Evolutionary conservation across 2,888 invertebrate genomes (phyloP).

Genomic region (Cyaniris semiargus): DNA sequence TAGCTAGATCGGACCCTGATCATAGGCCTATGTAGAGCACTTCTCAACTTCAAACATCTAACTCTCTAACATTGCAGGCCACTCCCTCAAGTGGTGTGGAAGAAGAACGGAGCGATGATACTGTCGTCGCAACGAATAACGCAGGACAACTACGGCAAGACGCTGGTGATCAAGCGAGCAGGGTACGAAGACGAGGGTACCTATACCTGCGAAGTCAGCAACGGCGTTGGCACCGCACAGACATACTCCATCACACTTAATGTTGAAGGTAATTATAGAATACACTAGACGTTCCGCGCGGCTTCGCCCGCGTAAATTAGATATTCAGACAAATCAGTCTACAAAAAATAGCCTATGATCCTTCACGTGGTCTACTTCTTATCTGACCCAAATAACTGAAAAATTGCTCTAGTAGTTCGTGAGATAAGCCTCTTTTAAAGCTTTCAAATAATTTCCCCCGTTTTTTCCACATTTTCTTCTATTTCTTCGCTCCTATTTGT

Average conservation of each 20-base stretch:
- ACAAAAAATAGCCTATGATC: no score
- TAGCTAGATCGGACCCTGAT: no score
- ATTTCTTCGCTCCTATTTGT: no score
- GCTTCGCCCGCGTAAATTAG: no score
- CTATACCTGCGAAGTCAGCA: conserved; percentile 96
- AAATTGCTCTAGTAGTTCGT: no score
- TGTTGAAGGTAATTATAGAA: conserved; percentile 81
- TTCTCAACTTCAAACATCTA: background rate
- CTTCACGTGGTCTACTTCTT: no score
- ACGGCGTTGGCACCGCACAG: conserved; percentile 92
- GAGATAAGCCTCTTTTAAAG: no score
- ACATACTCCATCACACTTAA: conserved; percentile 91
- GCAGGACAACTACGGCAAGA: conserved; percentile 97
- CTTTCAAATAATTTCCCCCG: no score
- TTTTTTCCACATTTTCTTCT: no score
- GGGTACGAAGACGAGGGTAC: conserved; percentile 93
- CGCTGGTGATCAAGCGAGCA: conserved; percentile 91
- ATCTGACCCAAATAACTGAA: no score
- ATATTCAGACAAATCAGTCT: no score
- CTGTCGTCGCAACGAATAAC: conserved; percentile 86
- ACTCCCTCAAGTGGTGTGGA: conserved; percentile 96
- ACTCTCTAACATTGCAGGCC: conserved; percentile 80
- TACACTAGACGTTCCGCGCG: no score
- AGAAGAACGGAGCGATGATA: conserved; percentile 87
- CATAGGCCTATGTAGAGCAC: background rate